phyloP scores from a whole-genome alignment of 2,797 vertebrate genomes.

The Danio kyathit region DNA sequence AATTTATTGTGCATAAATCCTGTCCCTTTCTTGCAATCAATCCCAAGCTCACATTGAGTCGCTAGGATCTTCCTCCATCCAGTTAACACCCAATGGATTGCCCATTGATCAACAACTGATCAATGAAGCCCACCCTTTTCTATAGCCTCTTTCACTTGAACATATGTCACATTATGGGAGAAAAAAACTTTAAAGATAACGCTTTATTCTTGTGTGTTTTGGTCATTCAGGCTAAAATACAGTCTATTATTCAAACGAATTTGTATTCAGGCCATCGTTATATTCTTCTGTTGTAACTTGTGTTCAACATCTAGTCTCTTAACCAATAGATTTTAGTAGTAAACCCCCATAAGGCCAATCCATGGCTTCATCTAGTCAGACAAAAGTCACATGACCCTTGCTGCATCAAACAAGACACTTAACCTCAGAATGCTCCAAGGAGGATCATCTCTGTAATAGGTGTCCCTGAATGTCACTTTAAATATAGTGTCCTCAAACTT shows the following conservation, averaged over 20 bases:
- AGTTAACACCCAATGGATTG: background rate
- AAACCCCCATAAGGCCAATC: slow-evolving; percentile 1
- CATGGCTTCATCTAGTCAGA: background rate
- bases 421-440: background rate
- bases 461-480: background rate
- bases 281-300: background rate
- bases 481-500: slow-evolving; percentile 20
- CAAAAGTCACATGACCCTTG: background rate
- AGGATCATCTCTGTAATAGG: background rate
- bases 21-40: background rate
- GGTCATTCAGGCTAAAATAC: background rate
- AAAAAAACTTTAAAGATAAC: background rate
- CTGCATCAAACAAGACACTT: background rate
- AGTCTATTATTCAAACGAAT: background rate
- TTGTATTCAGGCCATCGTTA: background rate
- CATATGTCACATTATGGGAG: too few species aligned
- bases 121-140: background rate
- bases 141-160: background rate
- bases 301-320: background rate
- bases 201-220: background rate
- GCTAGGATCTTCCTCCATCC: background rate
- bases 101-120: too few species aligned
- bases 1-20: background rate
- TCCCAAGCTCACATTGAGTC: background rate
- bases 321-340: background rate